Base-by-base conservation (phyloP, 23 tunicate species). In the Phallusia fumigata region DNA sequence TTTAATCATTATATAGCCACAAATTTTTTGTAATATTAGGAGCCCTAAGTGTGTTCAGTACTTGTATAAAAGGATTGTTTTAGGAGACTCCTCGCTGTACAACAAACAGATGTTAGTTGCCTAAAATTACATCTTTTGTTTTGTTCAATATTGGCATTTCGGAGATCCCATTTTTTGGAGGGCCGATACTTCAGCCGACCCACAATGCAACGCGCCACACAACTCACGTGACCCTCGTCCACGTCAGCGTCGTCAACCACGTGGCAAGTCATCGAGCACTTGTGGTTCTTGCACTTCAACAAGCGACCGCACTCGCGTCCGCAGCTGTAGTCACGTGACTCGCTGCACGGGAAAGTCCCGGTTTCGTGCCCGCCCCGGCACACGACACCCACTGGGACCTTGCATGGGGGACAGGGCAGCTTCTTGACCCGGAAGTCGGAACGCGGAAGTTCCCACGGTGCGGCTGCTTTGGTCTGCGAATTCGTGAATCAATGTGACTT, bases 371-470 rank as follows among this genome's bases (percentile, higher is more conserved):
- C 50, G 10, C 98, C 98, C 18, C 77, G 64, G 65, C 98, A 94
- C 15, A 69, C 76, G 47, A 85, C 79, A 44, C 86, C n/a, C 19
- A 89, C 87, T 0, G 88, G 90, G 10, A 81, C 77, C 33, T 73
- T 65, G 72, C 98, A 94, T 5, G 98, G 98, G 6, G 98, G 90
- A 76, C 98, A 94, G 47, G 85, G 86, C 21, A 86, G 86, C 35
- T 75, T 34, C 45, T 88, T 82, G 34, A 89, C 40, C 0, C 52
- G 64, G 73, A 35, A 58, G 64, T 51, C 76, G 11, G 65, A 32
- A 47, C 79, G 88, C 26, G 93, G 88, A 19, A 76, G 73, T 65
- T 94, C 98, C 98, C 98, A 94, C 33, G 98, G 98, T 10, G 96
- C 91, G 10, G 91, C 76, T 0, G 87, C 95, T 51, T 83, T 74